phyloP scores from a whole-genome alignment of 2,797 vertebrate species.

The Neomorphus geoffroyi region DNA sequence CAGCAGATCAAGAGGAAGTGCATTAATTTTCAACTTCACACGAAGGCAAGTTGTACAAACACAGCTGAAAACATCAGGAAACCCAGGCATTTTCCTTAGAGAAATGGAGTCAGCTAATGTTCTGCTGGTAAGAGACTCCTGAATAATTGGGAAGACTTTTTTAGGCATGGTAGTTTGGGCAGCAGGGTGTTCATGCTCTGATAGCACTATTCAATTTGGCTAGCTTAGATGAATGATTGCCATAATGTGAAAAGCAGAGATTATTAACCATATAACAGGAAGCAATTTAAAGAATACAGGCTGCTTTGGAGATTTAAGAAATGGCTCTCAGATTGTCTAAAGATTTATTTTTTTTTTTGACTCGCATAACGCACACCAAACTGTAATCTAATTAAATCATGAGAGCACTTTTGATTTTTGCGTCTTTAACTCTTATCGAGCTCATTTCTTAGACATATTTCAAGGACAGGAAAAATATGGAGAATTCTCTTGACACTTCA shows the following conservation, averaged over 20 bases:
- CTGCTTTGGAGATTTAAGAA: conserved; percentile 11
- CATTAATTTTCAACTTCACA: conserved; percentile 44
- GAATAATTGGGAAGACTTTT: not conserved
- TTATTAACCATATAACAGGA: conserved; percentile 51
- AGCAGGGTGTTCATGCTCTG: not conserved
- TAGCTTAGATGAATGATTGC: not conserved
- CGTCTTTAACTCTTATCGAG: not conserved
- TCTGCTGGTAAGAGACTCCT: conserved; percentile 12
- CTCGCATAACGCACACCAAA: not conserved
- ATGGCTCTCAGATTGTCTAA: not conserved
- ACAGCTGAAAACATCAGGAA: conserved; percentile 64
- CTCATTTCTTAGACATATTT: not conserved
- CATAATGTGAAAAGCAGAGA: conserved; percentile 31
- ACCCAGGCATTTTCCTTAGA: conserved; percentile 3
- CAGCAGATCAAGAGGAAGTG: conserved; percentile 37
- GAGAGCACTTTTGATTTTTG: not conserved
- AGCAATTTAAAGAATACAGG: conserved; percentile 47
- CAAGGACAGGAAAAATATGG: not conserved
- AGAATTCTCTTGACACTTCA: not conserved
- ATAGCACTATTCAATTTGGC: not conserved
- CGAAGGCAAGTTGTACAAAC: conserved; percentile 43
- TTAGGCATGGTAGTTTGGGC: not conserved
- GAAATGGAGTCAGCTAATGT: not conserved
- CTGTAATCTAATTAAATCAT: not conserved
- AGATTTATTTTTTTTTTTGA: not conserved